Percentiles rank a stretch among this genome's conserved stretches.
Evolutionary conservation across 2,888 invertebrate genomes (phyloP).

Genomic region (Drosophila leonis): DNA sequence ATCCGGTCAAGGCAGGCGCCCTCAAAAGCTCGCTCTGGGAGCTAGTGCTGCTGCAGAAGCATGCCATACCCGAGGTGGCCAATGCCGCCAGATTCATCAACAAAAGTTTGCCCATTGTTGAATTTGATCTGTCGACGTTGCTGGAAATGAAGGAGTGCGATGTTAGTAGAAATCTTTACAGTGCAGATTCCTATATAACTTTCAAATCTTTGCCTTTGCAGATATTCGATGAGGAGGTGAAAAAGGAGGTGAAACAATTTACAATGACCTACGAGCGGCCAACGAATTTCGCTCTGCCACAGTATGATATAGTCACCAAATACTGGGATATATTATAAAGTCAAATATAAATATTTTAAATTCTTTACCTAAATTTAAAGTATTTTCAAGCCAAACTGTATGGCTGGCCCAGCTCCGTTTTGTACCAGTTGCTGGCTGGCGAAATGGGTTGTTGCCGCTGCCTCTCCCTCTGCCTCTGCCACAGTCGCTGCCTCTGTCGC

Average conservation of each 20-base stretch:
- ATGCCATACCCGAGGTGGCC: constrained; percentile 90
- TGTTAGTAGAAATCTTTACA: constrained; percentile 83
- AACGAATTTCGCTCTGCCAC: constrained; percentile 87
- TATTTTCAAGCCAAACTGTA: constrained; percentile 33
- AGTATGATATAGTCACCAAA: constrained; percentile 89
- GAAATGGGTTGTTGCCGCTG: constrained; percentile 25
- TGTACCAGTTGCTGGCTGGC: constrained; percentile 46
- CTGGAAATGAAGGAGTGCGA: constrained; percentile 89
- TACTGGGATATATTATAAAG: constrained; percentile 88
- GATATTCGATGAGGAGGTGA: constrained; percentile 92
- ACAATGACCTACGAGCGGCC: constrained; percentile 92
- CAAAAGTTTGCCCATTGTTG: constrained; percentile 88
- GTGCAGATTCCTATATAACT: neutral
- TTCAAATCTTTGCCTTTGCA: constrained; percentile 72
- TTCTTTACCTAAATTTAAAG: neutral
- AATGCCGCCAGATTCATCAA: constrained; percentile 90
- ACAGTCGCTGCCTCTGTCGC: constrained; percentile 12
- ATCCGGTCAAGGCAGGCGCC: constrained; percentile 92
- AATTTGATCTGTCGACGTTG: constrained; percentile 89
- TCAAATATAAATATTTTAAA: constrained; percentile 6
- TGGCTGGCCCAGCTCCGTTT: constrained; percentile 42
- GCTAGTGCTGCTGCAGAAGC: constrained; percentile 91
- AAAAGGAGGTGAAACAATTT: constrained; percentile 90
- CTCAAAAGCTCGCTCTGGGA: constrained; percentile 97
- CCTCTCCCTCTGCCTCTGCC: constrained; percentile 16